Evolutionary conservation across 23 tunicate species (phyloP).

Genomic region (Diplosoma virens): DNA sequence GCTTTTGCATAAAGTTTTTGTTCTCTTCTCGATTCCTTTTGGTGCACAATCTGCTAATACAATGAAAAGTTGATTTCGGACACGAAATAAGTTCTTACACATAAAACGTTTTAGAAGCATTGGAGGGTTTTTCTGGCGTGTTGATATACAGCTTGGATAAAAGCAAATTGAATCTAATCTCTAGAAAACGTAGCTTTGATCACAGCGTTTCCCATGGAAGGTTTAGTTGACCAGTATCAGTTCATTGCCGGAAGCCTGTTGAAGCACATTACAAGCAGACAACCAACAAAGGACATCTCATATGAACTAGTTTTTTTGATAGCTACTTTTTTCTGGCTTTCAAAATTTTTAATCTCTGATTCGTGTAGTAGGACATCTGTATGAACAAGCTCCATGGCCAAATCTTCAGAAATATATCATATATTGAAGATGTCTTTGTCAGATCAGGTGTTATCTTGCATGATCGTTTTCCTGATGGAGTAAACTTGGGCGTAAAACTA

Average conservation of each 20-base stretch:
- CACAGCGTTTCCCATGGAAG: neutral
- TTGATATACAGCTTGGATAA: neutral
- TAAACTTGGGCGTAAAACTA: neutral
- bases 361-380: neutral
- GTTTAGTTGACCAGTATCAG: neutral
- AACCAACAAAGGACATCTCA: neutral
- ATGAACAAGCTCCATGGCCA: neutral
- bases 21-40: too few relatives aligned
- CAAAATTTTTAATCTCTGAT: neutral
- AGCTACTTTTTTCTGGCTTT: neutral
- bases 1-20: too few relatives aligned
- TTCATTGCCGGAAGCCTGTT: neutral
- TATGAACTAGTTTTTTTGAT: neutral
- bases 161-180: neutral
- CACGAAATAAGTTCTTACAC: too few relatives aligned
- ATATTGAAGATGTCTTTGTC: neutral
- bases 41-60: too few relatives aligned
- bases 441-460: neutral
- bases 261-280: neutral
- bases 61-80: too few relatives aligned
- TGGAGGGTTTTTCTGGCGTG: neutral
- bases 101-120: too few relatives aligned
- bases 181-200: neutral
- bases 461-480: neutral
- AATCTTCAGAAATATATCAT: neutral